A percentile compares a stretch with the other conserved stretches of the same genome.
Conservation (phyloP, 2,113 vertebrate genomes). For the Mirza zaza region DNA sequence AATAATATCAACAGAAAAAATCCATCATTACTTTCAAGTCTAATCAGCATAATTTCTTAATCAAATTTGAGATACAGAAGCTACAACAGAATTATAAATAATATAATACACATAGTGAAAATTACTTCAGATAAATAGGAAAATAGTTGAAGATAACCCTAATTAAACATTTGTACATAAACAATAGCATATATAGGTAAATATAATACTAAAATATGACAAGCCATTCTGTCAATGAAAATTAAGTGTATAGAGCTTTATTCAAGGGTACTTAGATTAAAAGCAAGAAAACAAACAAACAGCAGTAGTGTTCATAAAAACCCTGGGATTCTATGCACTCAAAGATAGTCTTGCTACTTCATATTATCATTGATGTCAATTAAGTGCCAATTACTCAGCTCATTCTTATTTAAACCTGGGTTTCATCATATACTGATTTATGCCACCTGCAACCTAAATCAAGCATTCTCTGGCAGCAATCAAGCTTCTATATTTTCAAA, state of each 20-base stretch:
- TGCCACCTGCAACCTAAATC: background rate
- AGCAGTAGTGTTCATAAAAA: background rate
- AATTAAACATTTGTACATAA: background rate
- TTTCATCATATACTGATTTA: slow-evolving; percentile 47
- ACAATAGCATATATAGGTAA: background rate
- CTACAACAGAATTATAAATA: background rate
- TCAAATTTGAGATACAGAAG: background rate
- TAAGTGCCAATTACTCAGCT: slow-evolving; percentile 31
- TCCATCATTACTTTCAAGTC: background rate
- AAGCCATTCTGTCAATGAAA: background rate
- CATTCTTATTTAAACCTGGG: background rate
- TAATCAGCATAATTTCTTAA: background rate
- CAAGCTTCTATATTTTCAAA: background rate
- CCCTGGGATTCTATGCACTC: background rate
- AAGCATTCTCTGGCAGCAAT: slow-evolving; percentile 47
- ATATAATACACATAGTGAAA: background rate
- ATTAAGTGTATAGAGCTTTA: background rate
- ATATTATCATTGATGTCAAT: slow-evolving; percentile 3
- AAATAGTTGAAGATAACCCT: background rate
- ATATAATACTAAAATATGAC: background rate
- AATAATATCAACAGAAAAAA: background rate
- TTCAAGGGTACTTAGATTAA: background rate
- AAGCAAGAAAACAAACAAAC: background rate
- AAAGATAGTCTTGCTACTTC: background rate
- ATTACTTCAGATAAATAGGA: background rate